Evolutionary conservation across 2,888 invertebrate genomes (phyloP).

Genomic region (Cetonia aurata): DNA sequence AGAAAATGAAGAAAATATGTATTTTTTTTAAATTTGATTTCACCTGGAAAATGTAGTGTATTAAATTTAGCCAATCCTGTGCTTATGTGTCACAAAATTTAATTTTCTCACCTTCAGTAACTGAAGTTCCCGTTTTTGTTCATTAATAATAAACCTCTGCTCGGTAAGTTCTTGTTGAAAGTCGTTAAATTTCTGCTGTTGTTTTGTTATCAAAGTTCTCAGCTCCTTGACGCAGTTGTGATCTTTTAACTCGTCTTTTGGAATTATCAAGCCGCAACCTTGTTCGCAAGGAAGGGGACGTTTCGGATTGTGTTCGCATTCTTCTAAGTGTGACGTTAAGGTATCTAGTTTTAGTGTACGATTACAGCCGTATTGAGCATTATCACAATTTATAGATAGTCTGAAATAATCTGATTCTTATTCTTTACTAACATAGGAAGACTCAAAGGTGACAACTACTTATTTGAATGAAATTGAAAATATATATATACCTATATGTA

Average conservation of each 20-base stretch:
- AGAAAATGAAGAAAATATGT: too few species aligned
- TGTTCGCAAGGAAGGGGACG: slow-evolving; percentile 93
- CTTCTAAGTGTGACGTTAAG: slow-evolving; percentile 86
- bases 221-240: slow-evolving; percentile 95
- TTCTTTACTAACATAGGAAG: not conserved
- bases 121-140: slow-evolving; percentile 90
- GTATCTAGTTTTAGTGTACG: slow-evolving; percentile 88
- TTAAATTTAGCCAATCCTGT: not conserved
- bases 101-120: slow-evolving; percentile 78
- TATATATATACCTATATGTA: too few species aligned
- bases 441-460: too few species aligned
- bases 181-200: slow-evolving; percentile 88
- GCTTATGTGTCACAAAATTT: not conserved
- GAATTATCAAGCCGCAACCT: slow-evolving; percentile 94
- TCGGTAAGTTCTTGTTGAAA: slow-evolving; percentile 90
- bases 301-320: slow-evolving; percentile 96
- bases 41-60: too few species aligned
- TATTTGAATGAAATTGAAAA: too few species aligned
- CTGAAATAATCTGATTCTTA: slow-evolving; percentile 66
- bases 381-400: slow-evolving; percentile 92
- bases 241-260: slow-evolving; percentile 93
- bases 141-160: slow-evolving; percentile 87
- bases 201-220: slow-evolving; percentile 84
- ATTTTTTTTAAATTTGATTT: too few species aligned
- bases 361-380: slow-evolving; percentile 88